These are phyloP conservation scores for Athene cunicularia DNA, from an alignment of 2,113 vertebrate species.

Conservation along the genomic window DNA sequence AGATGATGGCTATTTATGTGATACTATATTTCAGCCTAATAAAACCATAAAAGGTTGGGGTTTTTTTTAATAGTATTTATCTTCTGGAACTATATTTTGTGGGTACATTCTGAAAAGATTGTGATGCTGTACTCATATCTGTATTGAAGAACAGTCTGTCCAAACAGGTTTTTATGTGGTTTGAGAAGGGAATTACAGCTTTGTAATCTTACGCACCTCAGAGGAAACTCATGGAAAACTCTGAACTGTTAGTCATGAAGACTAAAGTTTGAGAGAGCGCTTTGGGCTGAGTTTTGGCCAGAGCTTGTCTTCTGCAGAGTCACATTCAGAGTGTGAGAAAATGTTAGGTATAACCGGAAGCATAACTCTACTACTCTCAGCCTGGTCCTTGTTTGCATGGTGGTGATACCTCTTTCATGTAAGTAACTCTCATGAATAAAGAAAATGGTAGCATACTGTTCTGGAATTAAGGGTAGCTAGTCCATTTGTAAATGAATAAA, in stretches of 20 bases:
- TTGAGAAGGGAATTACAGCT: background rate
- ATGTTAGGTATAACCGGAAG: background rate
- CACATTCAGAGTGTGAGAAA: background rate
- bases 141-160: background rate
- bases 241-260: background rate
- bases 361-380: background rate
- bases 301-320: background rate
- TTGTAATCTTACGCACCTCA: background rate
- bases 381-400: background rate
- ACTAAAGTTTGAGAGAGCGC: background rate
- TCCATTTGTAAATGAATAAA: background rate
- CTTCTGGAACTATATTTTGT: background rate
- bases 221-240: background rate
- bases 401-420: background rate
- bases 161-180: background rate
- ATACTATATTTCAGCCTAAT: background rate
- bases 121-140: background rate
- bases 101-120: background rate
- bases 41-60: background rate
- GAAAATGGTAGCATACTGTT: background rate
- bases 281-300: background rate
- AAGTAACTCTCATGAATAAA: background rate
- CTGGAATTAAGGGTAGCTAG: background rate
- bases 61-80: background rate
- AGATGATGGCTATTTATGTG: background rate